Base-by-base conservation (phyloP, 2,113 vertebrate genomes). In the Dicaeum eximium region DNA sequence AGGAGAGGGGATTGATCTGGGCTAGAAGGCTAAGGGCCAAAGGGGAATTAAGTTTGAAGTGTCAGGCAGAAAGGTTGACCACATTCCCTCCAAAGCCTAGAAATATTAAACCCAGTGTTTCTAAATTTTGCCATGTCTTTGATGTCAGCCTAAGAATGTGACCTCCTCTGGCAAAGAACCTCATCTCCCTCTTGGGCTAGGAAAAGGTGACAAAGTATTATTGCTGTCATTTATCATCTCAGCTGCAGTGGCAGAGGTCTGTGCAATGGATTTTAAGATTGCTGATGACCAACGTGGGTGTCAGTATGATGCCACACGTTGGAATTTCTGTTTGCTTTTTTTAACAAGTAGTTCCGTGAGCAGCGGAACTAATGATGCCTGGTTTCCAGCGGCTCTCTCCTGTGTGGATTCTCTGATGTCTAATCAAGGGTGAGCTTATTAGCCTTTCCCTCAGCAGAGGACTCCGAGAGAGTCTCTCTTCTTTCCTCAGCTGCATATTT, bases 391-490 rank as follows among this genome's bases (percentile, higher is more conserved):
- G 86, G 67, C 96, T 90, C 94, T 96, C 96, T 94, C 95, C 95
- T 92, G 94, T 95, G 95, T 95, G 94, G 94, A 97, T 97, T 96
- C 96, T 95, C 94, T 97, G 95, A 97, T 97, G 95, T 90, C 95
- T 97, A 92, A 94, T 90, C 95, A 96, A 95, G 94, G 95, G 94
- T 97, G 95, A 94, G 95, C 94, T 95, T 90, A 86, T 75, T 90
- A 92, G 91, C 86, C 95, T 94, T 97, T 95, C 91, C 82, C 86
- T 95, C 80, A 86, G 75, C 61, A 91, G 78, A 78, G 85, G 73
- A 73, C 81, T 96, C 87, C 48, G 66, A 66, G 58, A 93, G 92
- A 81, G 93, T 90, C 58, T 95, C 78, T 92, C 80, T 92, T 86
- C 85, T 93, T 97, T 91, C 74, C 66, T 62, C 48, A 86, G 67